phyloP scores from a whole-genome alignment of 2,113 vertebrate species.

The Burhinus bistriatus region DNA sequence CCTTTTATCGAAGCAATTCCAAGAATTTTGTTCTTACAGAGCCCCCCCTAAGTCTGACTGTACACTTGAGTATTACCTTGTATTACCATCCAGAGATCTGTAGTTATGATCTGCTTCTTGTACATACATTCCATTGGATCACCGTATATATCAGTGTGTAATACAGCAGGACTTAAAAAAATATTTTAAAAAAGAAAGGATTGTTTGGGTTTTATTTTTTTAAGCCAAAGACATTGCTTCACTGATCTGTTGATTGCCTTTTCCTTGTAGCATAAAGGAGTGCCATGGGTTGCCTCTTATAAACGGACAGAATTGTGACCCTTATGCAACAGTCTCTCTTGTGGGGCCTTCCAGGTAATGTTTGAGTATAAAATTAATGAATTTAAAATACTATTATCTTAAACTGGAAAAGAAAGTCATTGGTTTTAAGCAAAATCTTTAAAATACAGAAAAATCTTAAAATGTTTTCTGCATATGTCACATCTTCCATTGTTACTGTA shows the following conservation, averaged over 20 bases:
- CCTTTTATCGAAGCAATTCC: not conserved
- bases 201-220: not conserved
- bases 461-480: accelerated
- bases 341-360: constrained; percentile 92
- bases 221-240: not conserved
- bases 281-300: constrained; percentile 94
- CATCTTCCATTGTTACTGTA: not conserved
- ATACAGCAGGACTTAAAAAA: not conserved
- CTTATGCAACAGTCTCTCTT: constrained; percentile 93
- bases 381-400: not conserved
- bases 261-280: constrained; percentile 84
- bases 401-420: not conserved
- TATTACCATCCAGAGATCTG: not conserved
- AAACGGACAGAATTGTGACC: constrained; percentile 94
- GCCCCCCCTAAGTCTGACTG: not conserved
- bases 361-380: not conserved
- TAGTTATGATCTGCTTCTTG: not conserved
- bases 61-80: not conserved
- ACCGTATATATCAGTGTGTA: not conserved
- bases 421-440: not conserved
- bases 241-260: constrained; percentile 14
- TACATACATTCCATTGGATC: not conserved
- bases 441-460: not conserved
- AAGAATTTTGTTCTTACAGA: not conserved
- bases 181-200: not conserved